Evolutionary conservation across 2,888 invertebrate genomes (phyloP).

Genomic region (Azorinus chamasolen): DNA sequence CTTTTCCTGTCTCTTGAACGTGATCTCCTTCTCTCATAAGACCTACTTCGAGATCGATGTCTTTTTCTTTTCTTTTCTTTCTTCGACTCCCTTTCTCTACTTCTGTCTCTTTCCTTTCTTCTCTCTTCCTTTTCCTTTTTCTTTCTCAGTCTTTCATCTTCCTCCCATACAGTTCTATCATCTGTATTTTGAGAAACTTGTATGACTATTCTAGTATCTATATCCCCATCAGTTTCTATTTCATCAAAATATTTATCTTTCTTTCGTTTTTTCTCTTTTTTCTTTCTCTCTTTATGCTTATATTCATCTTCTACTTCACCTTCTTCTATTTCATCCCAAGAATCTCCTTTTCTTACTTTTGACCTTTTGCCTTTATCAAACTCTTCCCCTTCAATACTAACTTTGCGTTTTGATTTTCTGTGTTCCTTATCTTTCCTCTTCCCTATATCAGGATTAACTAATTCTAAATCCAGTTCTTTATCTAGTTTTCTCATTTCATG

Average conservation of each 20-base stretch:
- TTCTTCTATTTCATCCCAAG: conserved; percentile 50
- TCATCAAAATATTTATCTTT: conserved; percentile 50
- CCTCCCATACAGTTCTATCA: conserved; percentile 64
- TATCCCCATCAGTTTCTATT: conserved; percentile 34
- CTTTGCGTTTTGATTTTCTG: conserved; percentile 54
- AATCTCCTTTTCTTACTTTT: conserved; percentile 41
- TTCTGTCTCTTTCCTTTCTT: conserved; percentile 49
- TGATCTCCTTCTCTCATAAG: conserved; percentile 64
- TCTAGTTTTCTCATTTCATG: conserved; percentile 63
- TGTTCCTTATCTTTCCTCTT: conserved; percentile 49
- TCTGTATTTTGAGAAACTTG: conserved; percentile 62
- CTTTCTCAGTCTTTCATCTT: conserved; percentile 54
- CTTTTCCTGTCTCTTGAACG: conserved; percentile 66
- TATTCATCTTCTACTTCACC: conserved; percentile 63
- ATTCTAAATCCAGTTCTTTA: conserved; percentile 51
- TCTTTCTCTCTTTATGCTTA: conserved; percentile 57
- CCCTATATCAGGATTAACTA: conserved; percentile 44
- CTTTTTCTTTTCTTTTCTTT: conserved; percentile 56
- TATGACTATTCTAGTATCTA: conserved; percentile 62
- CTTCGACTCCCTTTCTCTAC: conserved; percentile 58
- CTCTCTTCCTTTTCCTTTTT: conserved; percentile 56
- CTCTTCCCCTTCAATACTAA: conserved; percentile 54
- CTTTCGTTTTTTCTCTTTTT: conserved; percentile 52
- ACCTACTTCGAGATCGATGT: conserved; percentile 45
- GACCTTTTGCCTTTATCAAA: conserved; percentile 39